These are phyloP conservation scores for Agrotis clavis DNA, from an alignment of 2,888 invertebrate genomes.

Conservation along the genomic window DNA sequence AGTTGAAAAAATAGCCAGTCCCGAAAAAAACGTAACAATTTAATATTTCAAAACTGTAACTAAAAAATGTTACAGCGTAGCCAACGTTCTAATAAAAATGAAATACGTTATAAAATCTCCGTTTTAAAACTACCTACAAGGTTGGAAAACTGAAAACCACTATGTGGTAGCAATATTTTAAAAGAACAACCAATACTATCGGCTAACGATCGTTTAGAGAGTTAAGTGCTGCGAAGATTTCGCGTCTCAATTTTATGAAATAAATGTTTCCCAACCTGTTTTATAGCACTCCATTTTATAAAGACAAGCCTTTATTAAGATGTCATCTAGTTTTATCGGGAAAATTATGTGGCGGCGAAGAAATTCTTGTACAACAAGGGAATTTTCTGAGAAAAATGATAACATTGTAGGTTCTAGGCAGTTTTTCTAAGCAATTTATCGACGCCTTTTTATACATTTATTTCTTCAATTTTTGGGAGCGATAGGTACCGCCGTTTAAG, in stretches of 20 bases:
- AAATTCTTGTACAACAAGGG: slow-evolving; percentile 17
- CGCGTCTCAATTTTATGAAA: slow-evolving; percentile 76
- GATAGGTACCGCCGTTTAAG: no score
- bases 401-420: slow-evolving; percentile 5
- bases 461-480: not conserved
- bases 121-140: slow-evolving; percentile 42
- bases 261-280: slow-evolving; percentile 64
- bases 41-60: not conserved
- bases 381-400: slow-evolving; percentile 39
- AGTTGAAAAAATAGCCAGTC: not conserved
- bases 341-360: slow-evolving; percentile 47
- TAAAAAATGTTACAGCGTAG: not conserved
- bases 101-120: slow-evolving; percentile 41
- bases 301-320: slow-evolving; percentile 64
- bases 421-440: slow-evolving; percentile 11
- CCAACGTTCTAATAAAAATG: slow-evolving; percentile 46
- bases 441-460: not conserved
- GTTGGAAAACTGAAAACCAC: slow-evolving; percentile 58
- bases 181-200: slow-evolving; percentile 78
- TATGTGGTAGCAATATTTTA: slow-evolving; percentile 73
- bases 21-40: not conserved
- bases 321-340: slow-evolving; percentile 55
- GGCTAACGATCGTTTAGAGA: slow-evolving; percentile 74
- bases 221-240: slow-evolving; percentile 70
- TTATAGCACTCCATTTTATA: slow-evolving; percentile 59